phyloP scores from a whole-genome alignment of 2,797 vertebrate species.

The Choloepus didactylus region DNA sequence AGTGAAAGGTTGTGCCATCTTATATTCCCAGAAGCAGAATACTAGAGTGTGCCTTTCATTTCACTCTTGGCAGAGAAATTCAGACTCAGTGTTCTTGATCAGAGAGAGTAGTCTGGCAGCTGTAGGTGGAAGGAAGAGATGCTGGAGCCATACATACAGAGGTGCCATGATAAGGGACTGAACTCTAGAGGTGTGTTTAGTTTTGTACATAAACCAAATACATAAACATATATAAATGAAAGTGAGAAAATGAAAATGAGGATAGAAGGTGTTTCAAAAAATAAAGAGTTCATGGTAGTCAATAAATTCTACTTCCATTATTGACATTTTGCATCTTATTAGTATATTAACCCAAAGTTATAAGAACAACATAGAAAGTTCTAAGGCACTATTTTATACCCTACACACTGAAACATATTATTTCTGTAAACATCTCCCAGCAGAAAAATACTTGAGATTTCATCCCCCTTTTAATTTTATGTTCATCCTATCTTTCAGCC shows the following conservation, averaged over 20 bases:
- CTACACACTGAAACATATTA: background rate
- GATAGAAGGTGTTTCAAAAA: background rate
- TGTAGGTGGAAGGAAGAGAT: background rate
- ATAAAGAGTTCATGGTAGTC: background rate
- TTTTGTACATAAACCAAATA: slow-evolving; percentile 56
- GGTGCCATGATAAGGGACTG: background rate
- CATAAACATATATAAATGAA: slow-evolving; percentile 8
- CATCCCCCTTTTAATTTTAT: slow-evolving; percentile 33
- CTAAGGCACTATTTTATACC: background rate
- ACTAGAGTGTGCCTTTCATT: slow-evolving; percentile 26
- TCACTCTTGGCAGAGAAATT: slow-evolving; percentile 9
- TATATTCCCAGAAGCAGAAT: slow-evolving; percentile 44
- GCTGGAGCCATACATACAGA: no score
- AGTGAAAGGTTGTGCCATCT: slow-evolving; percentile 50
- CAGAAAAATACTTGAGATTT: slow-evolving; percentile 18
- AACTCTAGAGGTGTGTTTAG: background rate
- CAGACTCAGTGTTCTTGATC: background rate
- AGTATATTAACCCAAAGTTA: slow-evolving; percentile 29
- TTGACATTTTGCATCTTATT: slow-evolving; percentile 46
- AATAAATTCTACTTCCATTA: slow-evolving; percentile 45
- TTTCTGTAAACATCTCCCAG: slow-evolving; percentile 42
- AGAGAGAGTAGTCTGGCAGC: slow-evolving; percentile 28
- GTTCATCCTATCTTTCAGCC: slow-evolving; percentile 45
- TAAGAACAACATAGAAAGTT: background rate
- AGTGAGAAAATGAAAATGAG: slow-evolving; percentile 46